Base-by-base conservation (phyloP, 1,140 invertebrate genomes). In the Planococcus citri region DNA sequence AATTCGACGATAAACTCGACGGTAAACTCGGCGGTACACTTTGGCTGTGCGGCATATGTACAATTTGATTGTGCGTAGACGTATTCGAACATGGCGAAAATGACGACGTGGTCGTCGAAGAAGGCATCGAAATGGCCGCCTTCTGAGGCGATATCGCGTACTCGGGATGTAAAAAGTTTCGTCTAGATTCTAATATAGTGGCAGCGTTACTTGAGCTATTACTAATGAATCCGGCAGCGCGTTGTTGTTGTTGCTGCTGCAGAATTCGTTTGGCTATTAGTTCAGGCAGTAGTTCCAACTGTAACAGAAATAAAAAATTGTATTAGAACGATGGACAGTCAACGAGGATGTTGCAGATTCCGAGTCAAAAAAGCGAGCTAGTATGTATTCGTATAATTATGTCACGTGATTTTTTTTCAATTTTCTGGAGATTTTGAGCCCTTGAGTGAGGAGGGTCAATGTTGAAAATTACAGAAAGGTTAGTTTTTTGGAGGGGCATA, bases 131-230 rank as follows among this genome's bases (percentile, higher is more conserved):
- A 25, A 6, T 75, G 75, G 20, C 78, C 78, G 2, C 89, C 17
- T 51, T 51, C 17, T 51, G 41, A 3, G 60, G 25, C 22, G 60
- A 64, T 64, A 64, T 27, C 60, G 60, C 10, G 60, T 64, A 87
- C 74, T 92, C 90, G 38, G 90, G 90, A 78, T 92, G 90, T 67
- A 92, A 82, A 80, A 91, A 91, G 77, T 92, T 89, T 68, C 88
- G 83, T 69, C 88, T 80, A 22, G 70, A 71, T 75, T 90, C 88
- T 74, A 90, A 88, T 73, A 87, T 82, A 68, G 83, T 81, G 73
- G 86, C 84, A 27, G 79, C 78, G 75, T 37, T 70, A 33, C 27
- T 73, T 17, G 37, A 61, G 38, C 10, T 69, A 69, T 68, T 68
- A 33, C 58, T 71, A 33, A 25, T 69, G 27, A 12, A 41, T 1